These are phyloP conservation scores for Phania funesta DNA, from an alignment of 2,888 invertebrate species.

Conservation along the genomic window DNA sequence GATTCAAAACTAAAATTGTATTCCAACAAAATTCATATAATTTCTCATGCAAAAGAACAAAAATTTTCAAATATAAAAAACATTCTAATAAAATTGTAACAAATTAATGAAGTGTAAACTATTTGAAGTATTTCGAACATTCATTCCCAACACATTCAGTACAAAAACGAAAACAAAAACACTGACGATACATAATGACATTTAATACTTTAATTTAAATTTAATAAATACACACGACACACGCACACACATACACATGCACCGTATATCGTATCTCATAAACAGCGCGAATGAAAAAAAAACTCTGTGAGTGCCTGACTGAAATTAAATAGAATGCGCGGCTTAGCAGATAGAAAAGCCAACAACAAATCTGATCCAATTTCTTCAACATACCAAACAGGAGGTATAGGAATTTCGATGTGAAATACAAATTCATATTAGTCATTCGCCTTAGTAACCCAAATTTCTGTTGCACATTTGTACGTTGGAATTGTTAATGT, in stretches of 20 bases:
- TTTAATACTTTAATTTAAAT: constrained; percentile 56
- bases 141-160: constrained; percentile 6
- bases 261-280: not conserved
- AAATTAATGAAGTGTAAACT: constrained; percentile 61
- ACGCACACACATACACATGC: not conserved
- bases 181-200: constrained; percentile 60
- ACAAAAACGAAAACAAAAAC: constrained; percentile 16
- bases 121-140: constrained; percentile 55
- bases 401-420: constrained; percentile 36
- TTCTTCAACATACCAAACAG: constrained; percentile 16
- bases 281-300: not conserved
- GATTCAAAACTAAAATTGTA: constrained; percentile 1
- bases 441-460: constrained; percentile 60
- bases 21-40: constrained; percentile 9
- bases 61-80: not conserved
- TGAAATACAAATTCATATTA: constrained; percentile 12
- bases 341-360: not conserved
- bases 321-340: constrained; percentile 13
- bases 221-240: constrained; percentile 6
- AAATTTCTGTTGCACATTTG: not conserved
- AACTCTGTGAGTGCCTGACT: constrained; percentile 10
- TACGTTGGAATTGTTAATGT: not conserved
- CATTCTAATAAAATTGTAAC: constrained; percentile 10
- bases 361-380: constrained; percentile 44
- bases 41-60: not conserved